These are phyloP conservation scores for Darwinula stevensoni DNA, from an alignment of 2,888 invertebrate species.

Conservation along the genomic window DNA sequence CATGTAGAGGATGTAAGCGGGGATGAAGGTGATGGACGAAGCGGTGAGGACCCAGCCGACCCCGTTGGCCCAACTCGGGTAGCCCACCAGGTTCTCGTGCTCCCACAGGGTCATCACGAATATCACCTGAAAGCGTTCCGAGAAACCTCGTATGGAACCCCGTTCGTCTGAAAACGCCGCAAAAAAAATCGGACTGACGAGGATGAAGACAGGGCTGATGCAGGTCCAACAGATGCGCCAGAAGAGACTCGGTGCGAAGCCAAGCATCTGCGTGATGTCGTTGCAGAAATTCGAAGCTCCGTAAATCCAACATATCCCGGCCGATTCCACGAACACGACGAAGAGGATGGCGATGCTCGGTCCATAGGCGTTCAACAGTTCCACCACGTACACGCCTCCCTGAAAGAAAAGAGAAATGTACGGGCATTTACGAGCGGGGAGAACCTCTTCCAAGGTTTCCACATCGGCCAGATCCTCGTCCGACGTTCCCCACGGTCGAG, in stretches of 20 bases:
- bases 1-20: conserved; percentile 42
- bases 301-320: conserved; percentile 68
- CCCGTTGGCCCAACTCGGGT: conserved; percentile 48
- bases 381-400: conserved; percentile 64
- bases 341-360: conserved; percentile 60
- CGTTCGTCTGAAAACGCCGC: too few relatives aligned
- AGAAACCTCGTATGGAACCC: too few relatives aligned
- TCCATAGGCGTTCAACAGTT: conserved; percentile 57
- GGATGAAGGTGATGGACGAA: conserved; percentile 58
- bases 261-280: conserved; percentile 55
- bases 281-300: conserved; percentile 47
- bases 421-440: background rate
- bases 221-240: conserved; percentile 64
- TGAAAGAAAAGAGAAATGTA: conserved; percentile 15
- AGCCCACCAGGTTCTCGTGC: conserved; percentile 43
- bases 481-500: too few relatives aligned
- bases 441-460: too few relatives aligned
- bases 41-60: conserved; percentile 55
- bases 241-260: conserved; percentile 39
- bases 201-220: conserved; percentile 51
- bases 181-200: too few relatives aligned
- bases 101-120: conserved; percentile 52
- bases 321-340: conserved; percentile 68
- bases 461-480: too few relatives aligned
- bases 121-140: conserved; percentile 32